Evolutionary conservation across 2,113 vertebrate genomes (phyloP).

Genomic region (Cranoglanis bouderius): DNA sequence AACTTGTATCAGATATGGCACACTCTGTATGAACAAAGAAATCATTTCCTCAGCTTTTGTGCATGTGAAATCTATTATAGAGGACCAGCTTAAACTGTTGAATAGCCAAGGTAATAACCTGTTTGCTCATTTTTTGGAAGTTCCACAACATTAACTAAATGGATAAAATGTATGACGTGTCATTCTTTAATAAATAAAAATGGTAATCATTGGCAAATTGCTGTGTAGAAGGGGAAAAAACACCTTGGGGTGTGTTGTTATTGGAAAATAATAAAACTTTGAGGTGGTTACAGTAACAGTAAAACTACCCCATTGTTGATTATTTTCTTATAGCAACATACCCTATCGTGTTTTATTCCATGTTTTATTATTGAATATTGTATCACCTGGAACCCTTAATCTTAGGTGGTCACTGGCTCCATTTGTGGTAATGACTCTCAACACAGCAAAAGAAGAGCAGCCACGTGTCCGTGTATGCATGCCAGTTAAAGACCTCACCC

Average conservation of each 20-base stretch:
- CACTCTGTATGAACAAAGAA: neutral
- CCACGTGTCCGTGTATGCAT: constrained; percentile 43
- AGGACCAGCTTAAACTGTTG: neutral
- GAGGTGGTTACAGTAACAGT: neutral
- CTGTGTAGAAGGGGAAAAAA: neutral
- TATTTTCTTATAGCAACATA: neutral
- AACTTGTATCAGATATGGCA: neutral
- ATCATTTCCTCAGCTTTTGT: neutral
- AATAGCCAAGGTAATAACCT: neutral
- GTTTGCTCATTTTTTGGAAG: neutral
- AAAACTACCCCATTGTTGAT: neutral
- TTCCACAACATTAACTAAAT: neutral
- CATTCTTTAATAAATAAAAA: neutral
- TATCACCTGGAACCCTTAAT: neutral
- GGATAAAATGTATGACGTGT: neutral
- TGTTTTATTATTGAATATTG: neutral
- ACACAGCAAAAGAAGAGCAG: neutral
- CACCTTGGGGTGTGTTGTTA: neutral
- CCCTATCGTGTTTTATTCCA: neutral
- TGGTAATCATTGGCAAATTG: neutral
- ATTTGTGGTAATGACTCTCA: neutral
- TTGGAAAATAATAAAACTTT: neutral
- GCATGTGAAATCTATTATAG: neutral
- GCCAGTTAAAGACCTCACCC: constrained; percentile 61
- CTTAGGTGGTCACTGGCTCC: neutral